Base-by-base conservation (phyloP, 2,113 vertebrate species). In the Otus sunia region DNA sequence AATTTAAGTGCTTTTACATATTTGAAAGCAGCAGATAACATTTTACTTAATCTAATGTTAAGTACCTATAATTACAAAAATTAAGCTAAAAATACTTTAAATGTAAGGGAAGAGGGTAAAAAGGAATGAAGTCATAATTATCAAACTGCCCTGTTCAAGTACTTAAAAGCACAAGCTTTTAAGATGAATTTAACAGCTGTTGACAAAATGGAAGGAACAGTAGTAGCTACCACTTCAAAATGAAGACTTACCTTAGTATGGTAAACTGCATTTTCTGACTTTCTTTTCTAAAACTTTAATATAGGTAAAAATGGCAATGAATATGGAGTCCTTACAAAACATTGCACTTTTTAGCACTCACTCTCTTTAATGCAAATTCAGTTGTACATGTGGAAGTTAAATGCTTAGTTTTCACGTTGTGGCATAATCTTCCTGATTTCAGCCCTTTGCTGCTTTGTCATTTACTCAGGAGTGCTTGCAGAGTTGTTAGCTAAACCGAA, bases 281-380 rank as follows among this genome's bases (percentile, higher is more conserved):
- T 52, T 5, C 17, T 71, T 74, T 55, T 66, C 43, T 92, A 58
- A 29, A 75, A 72, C 27, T 29, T 89, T 32, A 64, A 15, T 63
- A 20, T 16, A 49, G 41, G 19, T 78, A 32, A 67, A 86, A 87
- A 66, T 34, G 11, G 26, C 20, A 36, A 27, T 41, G 14, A 67
- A n/a, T 82, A 6, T 52, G 15, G 10, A 62, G 32, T 19, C 12
- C 12, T 76, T 58, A 23, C 12, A 50, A 59, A 69, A 47, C 0
- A 8, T 17, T 67, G 8, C 6, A 5, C 19, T 78, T 37, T 50
- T 60, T 49, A 59, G 52, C 1, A 5, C 2, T 0, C 6, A 2
- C 9, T 67, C 20, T 59, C 22, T 53, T 82, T 8, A 75, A 8
- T 68, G 30, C 15, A 56, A 32, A 36, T 68, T 64, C 15, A 36